Percentiles rank a stretch among this genome's conserved stretches.
These are phyloP conservation scores for Hoplodrina ambigua DNA, from an alignment of 2,888 invertebrate species.

Conservation along the genomic window DNA sequence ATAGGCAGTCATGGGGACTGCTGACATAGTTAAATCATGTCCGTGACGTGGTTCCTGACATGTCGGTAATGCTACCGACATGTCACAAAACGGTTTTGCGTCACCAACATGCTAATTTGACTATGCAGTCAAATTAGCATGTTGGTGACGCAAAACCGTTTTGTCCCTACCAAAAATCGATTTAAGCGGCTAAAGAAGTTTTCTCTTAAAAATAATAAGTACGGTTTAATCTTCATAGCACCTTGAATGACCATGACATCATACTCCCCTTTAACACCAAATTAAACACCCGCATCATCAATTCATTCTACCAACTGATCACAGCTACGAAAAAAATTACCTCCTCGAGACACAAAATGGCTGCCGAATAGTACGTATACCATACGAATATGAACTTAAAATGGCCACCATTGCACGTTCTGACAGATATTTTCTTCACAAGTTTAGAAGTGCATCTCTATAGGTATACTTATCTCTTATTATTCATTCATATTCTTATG, in stretches of 20 bases:
- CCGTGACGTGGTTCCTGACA: too few relatives aligned
- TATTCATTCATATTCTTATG: conserved; percentile 30
- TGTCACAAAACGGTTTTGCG: too few relatives aligned
- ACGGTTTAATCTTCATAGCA: neutral
- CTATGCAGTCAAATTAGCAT: too few relatives aligned
- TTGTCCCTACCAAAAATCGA: too few relatives aligned
- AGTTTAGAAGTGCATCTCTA: neutral
- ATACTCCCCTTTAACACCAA: conserved; percentile 32
- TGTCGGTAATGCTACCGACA: too few relatives aligned
- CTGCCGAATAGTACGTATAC: neutral
- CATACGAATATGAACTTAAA: neutral
- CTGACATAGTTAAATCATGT: too few relatives aligned
- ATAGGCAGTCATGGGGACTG: too few relatives aligned
- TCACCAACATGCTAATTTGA: too few relatives aligned
- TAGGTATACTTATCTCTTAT: neutral
- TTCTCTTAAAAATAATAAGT: too few relatives aligned
- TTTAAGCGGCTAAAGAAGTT: neutral
- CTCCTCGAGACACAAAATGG: neutral
- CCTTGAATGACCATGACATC: neutral
- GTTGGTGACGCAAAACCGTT: too few relatives aligned
- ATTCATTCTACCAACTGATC: conserved; percentile 17
- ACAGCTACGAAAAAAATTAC: neutral
- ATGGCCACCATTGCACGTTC: neutral
- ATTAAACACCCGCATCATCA: conserved; percentile 49
- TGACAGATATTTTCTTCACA: neutral